These are phyloP conservation scores for Caerostris darwini DNA, from an alignment of 1,140 invertebrate genomes.

Conservation along the genomic window DNA sequence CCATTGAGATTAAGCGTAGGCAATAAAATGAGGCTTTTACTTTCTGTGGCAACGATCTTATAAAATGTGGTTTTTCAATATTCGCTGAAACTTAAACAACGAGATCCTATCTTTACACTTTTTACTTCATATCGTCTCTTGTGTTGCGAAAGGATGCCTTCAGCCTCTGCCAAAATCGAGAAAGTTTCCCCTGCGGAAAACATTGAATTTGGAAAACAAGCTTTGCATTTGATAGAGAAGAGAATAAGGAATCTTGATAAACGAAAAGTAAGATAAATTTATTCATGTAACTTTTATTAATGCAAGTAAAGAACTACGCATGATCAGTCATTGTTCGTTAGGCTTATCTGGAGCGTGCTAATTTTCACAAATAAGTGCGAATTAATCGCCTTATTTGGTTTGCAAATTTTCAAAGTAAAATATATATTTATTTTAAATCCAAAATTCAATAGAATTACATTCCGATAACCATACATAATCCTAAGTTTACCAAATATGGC, in stretches of 20 bases:
- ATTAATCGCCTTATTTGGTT: background rate
- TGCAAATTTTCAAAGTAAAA: background rate
- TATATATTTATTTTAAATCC: background rate
- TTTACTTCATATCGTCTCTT: background rate
- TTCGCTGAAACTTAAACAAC: conserved; percentile 23
- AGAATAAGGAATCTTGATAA: conserved; percentile 98
- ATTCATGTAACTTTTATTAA: background rate
- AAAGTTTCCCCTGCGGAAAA: conserved; percentile 86
- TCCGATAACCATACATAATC: background rate
- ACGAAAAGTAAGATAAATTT: conserved; percentile 88
- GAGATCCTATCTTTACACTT: background rate
- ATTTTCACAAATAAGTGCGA: background rate
- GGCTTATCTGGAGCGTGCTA: conserved; percentile 52
- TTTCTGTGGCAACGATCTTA: background rate
- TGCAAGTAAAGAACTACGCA: conserved; percentile 47
- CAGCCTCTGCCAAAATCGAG: conserved; percentile 77
- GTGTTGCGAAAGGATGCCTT: conserved; percentile 66
- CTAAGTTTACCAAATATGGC: conserved; percentile 67
- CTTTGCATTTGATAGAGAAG: conserved; percentile 92
- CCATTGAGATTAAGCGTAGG: too few species aligned
- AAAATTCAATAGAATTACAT: background rate
- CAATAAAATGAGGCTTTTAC: background rate
- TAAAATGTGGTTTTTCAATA: conserved; percentile 71
- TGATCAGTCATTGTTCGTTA: conserved; percentile 63
- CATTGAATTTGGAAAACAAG: conserved; percentile 89